Base-by-base conservation (phyloP, 2,888 invertebrate genomes). In the Bibio marci region DNA sequence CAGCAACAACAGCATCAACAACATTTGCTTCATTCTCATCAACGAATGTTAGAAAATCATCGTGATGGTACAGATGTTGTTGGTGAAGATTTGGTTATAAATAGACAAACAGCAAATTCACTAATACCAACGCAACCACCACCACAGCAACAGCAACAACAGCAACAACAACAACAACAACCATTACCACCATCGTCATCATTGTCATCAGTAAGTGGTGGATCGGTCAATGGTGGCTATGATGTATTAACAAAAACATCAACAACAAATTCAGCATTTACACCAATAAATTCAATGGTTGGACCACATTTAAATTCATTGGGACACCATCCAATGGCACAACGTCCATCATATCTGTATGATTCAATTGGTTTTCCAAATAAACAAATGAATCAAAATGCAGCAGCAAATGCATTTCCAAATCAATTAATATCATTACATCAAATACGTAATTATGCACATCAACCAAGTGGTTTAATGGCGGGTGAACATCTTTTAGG, bases 371-470 rank as follows among this genome's bases (percentile, higher is more conserved):
- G 83, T 59, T 86, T 91, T 67, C 85, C 83, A 56, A 80, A 79
- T 56, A 73, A 74, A 55, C 63, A 73, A 54, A 67, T 68, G 44
- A 61, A 61, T 48, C 78, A 77, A 58, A 73, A 72, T 51, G 68
- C 74, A 8, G 68, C 74, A 8, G 70, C 73, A 47, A 73, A 77
- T 41, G 66, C 73, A 43, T 90, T 91, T 63, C 90, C 90, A 43
- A 90, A 90, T 61, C 90, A 91, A 63, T 69, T 91, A 64, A 91
- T 91, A 63, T 88, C 91, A 50, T 70, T 94, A 49, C 92, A 94
- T 64, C 92, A 94, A 67, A 94, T 94, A 55, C 75, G 92, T 62
- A 92, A 92, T 64, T 94, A 91, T 64, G 87, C 88, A 45, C 88
- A 88, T 59, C 90, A 90, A 57, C 90, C 90, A 44, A 41, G 42